These are phyloP conservation scores for Rhabdomys pumilio DNA, from an alignment of 2,797 vertebrate species.

Conservation along the genomic window DNA sequence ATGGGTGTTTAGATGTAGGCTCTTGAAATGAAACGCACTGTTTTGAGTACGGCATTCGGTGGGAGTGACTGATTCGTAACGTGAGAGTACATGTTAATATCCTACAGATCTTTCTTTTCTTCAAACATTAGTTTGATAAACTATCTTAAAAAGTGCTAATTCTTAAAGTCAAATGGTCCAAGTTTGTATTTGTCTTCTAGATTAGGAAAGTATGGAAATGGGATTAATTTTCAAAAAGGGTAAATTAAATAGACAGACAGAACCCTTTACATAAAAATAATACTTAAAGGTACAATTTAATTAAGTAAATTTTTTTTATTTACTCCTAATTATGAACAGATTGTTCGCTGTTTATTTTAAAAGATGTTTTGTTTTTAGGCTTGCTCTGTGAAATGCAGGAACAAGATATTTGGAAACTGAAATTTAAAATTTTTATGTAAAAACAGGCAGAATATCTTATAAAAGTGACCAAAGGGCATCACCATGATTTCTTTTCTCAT, in stretches of 20 bases:
- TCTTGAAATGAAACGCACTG: conserved; percentile 21
- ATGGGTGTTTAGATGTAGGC: not conserved
- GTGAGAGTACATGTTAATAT: not conserved
- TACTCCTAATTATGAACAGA: not conserved
- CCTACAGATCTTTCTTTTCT: conserved; percentile 57
- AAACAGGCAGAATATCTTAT: not conserved
- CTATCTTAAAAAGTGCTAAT: conserved; percentile 10
- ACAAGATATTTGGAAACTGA: conserved; percentile 40
- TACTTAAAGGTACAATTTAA: conserved; percentile 48
- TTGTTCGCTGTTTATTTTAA: conserved; percentile 6
- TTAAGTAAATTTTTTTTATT: conserved; percentile 26
- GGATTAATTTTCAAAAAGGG: conserved; percentile 10
- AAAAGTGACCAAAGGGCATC: not conserved
- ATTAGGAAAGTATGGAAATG: not conserved
- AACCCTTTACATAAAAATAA: not conserved
- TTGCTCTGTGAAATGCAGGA: conserved; percentile 46
- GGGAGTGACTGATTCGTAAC: not conserved
- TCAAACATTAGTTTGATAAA: conserved; percentile 67
- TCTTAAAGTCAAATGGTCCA: conserved; percentile 14
- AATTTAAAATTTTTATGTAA: not conserved
- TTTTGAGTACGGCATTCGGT: conserved; percentile 64
- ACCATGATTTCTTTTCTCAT: not conserved
- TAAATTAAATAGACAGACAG: not conserved
- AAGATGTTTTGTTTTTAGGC: not conserved
- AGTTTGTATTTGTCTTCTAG: not conserved